A percentile compares a stretch with the other conserved stretches of the same genome.
Evolutionary conservation across 1,140 invertebrate species (phyloP).

Genomic region (Lucilia sericata): DNA sequence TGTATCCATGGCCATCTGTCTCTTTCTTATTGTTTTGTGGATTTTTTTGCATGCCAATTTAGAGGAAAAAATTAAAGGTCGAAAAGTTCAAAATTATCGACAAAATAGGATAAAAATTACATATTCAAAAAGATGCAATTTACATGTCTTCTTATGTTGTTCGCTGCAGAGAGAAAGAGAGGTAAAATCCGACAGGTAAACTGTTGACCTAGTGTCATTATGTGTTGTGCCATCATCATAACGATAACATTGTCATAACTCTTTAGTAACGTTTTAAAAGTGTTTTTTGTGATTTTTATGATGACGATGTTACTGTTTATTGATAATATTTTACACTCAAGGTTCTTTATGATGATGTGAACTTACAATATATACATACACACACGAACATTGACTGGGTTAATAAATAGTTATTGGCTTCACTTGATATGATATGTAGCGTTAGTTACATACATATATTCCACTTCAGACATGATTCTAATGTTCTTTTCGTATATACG

Average conservation of each 20-base stretch:
- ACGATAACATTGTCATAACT: neutral
- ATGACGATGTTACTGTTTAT: constrained; percentile 7
- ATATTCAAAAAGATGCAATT: too few relatives aligned
- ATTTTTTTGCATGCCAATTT: too few relatives aligned
- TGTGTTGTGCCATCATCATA: neutral
- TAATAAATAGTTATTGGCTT: neutral
- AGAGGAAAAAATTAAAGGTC: too few relatives aligned
- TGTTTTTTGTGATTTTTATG: neutral
- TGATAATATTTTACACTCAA: neutral
- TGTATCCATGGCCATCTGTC: too few relatives aligned
- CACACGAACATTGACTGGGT: neutral
- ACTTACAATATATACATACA: neutral
- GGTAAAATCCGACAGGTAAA: neutral
- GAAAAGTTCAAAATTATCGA: too few relatives aligned
- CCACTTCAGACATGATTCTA: neutral
- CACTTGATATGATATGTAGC: neutral
- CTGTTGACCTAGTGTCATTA: neutral
- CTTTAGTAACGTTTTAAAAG: neutral
- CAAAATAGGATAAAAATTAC: too few relatives aligned
- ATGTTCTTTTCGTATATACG: neutral
- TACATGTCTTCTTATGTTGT: neutral
- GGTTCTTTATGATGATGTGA: neutral
- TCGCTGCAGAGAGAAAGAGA: neutral
- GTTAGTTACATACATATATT: neutral
- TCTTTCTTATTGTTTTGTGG: too few relatives aligned